Conservation (phyloP, 2,888 invertebrate genomes). For the Drosophila sordidula region DNA sequence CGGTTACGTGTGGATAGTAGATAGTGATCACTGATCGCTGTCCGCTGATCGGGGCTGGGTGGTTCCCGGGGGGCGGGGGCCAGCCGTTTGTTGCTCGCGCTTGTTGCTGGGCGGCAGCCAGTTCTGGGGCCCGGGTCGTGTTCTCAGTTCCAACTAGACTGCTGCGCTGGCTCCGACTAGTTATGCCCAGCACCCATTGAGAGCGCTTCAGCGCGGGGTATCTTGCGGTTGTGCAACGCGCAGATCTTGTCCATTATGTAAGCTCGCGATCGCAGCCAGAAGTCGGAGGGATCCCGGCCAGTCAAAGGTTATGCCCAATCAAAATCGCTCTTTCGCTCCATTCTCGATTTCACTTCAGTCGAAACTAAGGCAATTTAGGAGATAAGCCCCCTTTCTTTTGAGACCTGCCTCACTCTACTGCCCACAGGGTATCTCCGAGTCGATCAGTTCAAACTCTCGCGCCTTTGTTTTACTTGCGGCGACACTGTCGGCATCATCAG, state of each 20-base stretch:
- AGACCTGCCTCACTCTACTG: too few relatives aligned
- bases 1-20: constrained; percentile 38
- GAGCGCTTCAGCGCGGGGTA: background rate
- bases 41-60: background rate
- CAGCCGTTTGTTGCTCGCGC: constrained; percentile 1
- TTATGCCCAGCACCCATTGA: constrained; percentile 20
- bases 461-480: background rate
- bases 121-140: constrained; percentile 31
- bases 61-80: background rate
- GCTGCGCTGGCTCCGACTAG: constrained; percentile 40
- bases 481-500: constrained; percentile 23
- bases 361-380: too few relatives aligned
- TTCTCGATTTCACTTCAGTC: too few relatives aligned
- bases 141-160: constrained; percentile 37
- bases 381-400: too few relatives aligned
- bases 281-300: too few relatives aligned
- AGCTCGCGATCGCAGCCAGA: too few relatives aligned
- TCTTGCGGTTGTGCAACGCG: background rate
- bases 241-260: too few relatives aligned
- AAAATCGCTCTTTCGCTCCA: too few relatives aligned
- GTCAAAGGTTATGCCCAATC: too few relatives aligned
- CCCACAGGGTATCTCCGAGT: background rate
- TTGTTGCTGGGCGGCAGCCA: constrained; percentile 76
- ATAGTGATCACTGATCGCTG: background rate
- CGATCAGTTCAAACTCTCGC: background rate